A percentile compares a stretch with the other conserved stretches of the same genome.
Evolutionary conservation across 1,140 invertebrate genomes (phyloP).

Genomic region (Babylonia areolata): DNA sequence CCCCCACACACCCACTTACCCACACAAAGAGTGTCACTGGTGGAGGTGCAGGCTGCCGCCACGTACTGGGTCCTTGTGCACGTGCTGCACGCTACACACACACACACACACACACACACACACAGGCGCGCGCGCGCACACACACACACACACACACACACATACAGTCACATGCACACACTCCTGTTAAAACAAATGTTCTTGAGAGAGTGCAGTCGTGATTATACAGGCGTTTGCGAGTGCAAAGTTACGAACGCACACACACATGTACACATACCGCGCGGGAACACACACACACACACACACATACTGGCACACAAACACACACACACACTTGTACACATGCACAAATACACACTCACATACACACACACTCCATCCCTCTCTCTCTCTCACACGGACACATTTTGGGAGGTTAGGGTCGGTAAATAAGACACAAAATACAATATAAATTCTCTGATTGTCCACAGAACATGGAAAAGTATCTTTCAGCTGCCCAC

Average conservation of each 20-base stretch:
- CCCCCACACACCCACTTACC: slow-evolving; percentile 69
- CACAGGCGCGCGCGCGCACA: background rate
- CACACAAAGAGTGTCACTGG: slow-evolving; percentile 64
- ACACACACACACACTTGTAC: background rate
- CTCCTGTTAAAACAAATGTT: too few relatives aligned
- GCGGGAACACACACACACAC: background rate
- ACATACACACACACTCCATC: background rate
- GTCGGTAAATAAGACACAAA: too few relatives aligned
- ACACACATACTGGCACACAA: background rate
- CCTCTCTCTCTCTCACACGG: too few relatives aligned
- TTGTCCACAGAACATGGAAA: too few relatives aligned
- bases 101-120: background rate
- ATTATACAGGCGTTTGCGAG: too few relatives aligned
- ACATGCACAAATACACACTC: background rate
- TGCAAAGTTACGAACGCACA: too few relatives aligned
- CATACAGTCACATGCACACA: too few relatives aligned
- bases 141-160: background rate
- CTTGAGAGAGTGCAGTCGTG: too few relatives aligned
- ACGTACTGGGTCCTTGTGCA: slow-evolving; percentile 58
- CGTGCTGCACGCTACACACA: slow-evolving; percentile 52
- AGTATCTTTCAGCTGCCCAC: too few relatives aligned
- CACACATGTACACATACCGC: background rate
- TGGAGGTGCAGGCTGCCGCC: slow-evolving; percentile 57
- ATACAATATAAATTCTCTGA: too few relatives aligned
- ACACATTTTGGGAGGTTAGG: background rate